Percentiles rank a stretch among this genome's conserved stretches.
These are phyloP conservation scores for Ptychobarbus kaznakovi DNA, from an alignment of 2,797 vertebrate species.

Conservation along the genomic window DNA sequence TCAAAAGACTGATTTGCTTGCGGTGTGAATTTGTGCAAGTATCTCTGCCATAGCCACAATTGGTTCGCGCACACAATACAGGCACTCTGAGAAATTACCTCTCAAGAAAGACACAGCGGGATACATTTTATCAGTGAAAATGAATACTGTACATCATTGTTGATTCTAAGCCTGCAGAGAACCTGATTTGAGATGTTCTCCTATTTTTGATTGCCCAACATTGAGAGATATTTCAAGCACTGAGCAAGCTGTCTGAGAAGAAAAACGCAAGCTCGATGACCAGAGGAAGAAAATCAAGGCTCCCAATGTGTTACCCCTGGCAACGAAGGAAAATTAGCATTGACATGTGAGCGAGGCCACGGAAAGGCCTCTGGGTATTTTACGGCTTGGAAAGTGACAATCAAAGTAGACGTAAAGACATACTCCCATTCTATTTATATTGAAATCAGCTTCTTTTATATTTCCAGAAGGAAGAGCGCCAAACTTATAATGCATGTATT, in stretches of 20 bases:
- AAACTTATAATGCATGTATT: conserved; percentile 83
- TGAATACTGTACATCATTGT: conserved; percentile 78
- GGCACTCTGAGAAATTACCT: conserved; percentile 70
- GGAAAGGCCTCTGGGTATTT: conserved; percentile 78
- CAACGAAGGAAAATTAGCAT: conserved; percentile 81
- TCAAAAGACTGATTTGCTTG: conserved; percentile 58
- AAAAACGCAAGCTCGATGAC: conserved; percentile 76
- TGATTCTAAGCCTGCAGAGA: conserved; percentile 67
- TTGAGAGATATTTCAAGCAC: conserved; percentile 61
- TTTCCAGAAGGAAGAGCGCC: conserved; percentile 47
- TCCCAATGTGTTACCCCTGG: conserved; percentile 79
- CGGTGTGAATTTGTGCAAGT: conserved; percentile 54
- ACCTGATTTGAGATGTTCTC: conserved; percentile 76
- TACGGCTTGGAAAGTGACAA: conserved; percentile 71
- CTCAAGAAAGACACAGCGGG: conserved; percentile 70
- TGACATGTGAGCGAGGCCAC: conserved; percentile 80
- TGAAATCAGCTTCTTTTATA: conserved; percentile 79
- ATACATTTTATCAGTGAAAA: conserved; percentile 69
- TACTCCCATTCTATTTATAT: conserved; percentile 83
- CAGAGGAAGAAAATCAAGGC: conserved; percentile 74
- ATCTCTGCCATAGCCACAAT: conserved; percentile 65
- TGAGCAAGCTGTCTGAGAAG: conserved; percentile 74
- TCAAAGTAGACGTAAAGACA: conserved; percentile 81
- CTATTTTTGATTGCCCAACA: conserved; percentile 79
- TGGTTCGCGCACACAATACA: conserved; percentile 68